These are phyloP conservation scores for Neodon shergylaensis DNA, from an alignment of 2,113 vertebrate species.

Conservation along the genomic window DNA sequence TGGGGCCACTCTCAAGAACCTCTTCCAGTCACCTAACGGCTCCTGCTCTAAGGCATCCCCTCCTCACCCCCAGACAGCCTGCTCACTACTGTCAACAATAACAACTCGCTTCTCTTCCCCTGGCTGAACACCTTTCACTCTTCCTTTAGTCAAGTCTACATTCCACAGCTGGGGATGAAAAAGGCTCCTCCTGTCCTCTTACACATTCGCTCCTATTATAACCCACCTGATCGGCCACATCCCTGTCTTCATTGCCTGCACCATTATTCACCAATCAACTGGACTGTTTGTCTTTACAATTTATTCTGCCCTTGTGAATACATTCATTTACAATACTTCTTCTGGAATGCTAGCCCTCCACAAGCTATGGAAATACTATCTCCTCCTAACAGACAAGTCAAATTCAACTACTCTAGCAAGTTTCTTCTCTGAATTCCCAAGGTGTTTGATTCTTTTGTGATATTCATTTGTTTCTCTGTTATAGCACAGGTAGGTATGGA, in stretches of 20 bases:
- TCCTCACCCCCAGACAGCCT: neutral
- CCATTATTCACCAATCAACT: neutral
- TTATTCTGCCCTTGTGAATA: neutral
- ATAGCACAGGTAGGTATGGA: neutral
- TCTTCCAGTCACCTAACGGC: neutral
- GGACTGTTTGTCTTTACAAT: neutral
- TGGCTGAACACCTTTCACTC: neutral
- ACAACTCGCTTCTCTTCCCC: neutral
- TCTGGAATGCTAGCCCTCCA: neutral
- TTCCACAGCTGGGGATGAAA: neutral
- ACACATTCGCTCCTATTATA: neutral
- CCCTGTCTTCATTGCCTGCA: neutral
- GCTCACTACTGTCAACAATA: neutral
- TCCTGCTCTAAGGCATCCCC: neutral
- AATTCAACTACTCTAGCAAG: neutral
- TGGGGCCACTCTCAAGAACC: neutral
- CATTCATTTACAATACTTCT: neutral
- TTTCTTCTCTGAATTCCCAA: neutral
- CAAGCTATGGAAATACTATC: neutral
- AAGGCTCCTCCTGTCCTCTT: neutral
- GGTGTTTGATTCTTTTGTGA: neutral
- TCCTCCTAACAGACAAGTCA: neutral
- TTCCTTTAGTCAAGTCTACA: neutral
- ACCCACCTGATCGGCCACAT: neutral
- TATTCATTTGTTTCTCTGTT: neutral